Percentiles rank a stretch among this genome's conserved stretches.
Evolutionary conservation across 2,797 vertebrate species (phyloP).

Genomic region (Molossus alvarezi): DNA sequence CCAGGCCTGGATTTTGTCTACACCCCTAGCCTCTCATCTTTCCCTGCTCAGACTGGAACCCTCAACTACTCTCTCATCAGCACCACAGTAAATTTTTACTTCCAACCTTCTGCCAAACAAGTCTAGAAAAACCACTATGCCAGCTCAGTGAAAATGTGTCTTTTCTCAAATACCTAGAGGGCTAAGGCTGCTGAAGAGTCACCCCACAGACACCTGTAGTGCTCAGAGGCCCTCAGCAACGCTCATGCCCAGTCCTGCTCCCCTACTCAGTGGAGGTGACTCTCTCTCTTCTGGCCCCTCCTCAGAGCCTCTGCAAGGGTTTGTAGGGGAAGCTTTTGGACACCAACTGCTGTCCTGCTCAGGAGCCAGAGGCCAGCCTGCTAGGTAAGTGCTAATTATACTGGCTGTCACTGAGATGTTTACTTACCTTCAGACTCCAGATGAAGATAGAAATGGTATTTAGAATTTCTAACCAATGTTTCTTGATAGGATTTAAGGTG

Average conservation of each 20-base stretch:
- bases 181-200: not conserved
- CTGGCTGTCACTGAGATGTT: slow-evolving; percentile 68
- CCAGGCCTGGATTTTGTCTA: no score
- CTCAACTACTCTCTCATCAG: not conserved
- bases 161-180: not conserved
- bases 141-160: not conserved
- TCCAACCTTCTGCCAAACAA: not conserved
- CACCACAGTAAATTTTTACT: not conserved
- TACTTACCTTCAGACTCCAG: slow-evolving; percentile 82
- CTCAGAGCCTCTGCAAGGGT: not conserved
- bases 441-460: slow-evolving; percentile 85
- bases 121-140: not conserved
- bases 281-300: not conserved
- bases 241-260: accelerated
- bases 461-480: slow-evolving; percentile 81
- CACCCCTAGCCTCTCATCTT: not conserved
- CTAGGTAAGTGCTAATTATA: slow-evolving; percentile 76
- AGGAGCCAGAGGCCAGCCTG: not conserved
- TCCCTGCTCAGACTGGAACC: not conserved
- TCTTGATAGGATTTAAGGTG: slow-evolving; percentile 84
- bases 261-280: not conserved
- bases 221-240: not conserved
- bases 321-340: not conserved
- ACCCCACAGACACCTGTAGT: not conserved
- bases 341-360: accelerated